phyloP scores from a whole-genome alignment of 2,797 vertebrate species.

The Clamator glandarius region DNA sequence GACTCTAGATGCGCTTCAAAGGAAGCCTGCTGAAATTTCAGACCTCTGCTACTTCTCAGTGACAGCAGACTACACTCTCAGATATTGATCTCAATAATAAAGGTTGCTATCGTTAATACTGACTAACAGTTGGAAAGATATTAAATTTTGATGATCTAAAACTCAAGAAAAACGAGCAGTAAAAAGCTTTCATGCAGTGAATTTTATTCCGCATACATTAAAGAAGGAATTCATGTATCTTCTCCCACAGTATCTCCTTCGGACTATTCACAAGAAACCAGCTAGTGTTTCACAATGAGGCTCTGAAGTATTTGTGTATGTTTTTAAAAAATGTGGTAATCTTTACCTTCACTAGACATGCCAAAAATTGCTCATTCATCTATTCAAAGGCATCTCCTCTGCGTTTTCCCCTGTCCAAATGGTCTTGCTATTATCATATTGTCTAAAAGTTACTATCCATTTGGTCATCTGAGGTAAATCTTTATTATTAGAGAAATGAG shows the following conservation, averaged over 20 bases:
- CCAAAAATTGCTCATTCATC: background rate
- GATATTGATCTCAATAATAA: background rate
- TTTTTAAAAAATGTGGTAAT: background rate
- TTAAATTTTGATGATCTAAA: background rate
- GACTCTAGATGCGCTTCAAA: background rate
- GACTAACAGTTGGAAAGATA: background rate
- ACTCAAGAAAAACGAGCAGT: background rate
- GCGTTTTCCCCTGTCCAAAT: background rate
- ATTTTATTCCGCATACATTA: background rate
- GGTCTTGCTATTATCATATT: background rate
- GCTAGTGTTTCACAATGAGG: background rate
- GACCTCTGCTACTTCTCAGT: background rate
- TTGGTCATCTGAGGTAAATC: background rate
- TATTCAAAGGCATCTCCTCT: background rate
- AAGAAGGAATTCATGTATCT: background rate
- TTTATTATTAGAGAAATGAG: background rate
- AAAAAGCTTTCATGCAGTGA: background rate
- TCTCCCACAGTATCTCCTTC: background rate
- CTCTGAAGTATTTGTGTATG: background rate
- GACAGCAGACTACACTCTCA: background rate
- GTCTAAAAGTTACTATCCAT: background rate
- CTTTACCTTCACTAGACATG: background rate
- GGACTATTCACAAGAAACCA: background rate
- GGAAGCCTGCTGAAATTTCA: conserved; percentile 11
- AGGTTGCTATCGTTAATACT: background rate